phyloP scores from a whole-genome alignment of 1,140 invertebrate genomes.

The Gryllus bimaculatus region DNA sequence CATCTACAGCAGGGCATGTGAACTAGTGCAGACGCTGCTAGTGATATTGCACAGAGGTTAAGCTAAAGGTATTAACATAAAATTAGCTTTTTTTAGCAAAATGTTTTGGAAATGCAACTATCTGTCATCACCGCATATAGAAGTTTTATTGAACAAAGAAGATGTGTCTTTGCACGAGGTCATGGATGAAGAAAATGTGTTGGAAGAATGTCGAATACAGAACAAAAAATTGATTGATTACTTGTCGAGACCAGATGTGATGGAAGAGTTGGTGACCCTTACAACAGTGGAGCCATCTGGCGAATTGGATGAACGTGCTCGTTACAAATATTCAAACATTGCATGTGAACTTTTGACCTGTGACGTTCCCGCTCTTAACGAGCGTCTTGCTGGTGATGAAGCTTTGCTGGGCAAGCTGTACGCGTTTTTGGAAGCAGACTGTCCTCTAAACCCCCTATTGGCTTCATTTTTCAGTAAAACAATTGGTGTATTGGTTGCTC shows the following conservation, averaged over 20 bases:
- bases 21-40: neutral
- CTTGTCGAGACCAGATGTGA: slow-evolving; percentile 68
- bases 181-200: slow-evolving; percentile 87
- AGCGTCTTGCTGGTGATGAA: slow-evolving; percentile 69
- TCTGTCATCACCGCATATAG: slow-evolving; percentile 59
- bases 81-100: slow-evolving; percentile 28
- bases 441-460: slow-evolving; percentile 84
- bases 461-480: slow-evolving; percentile 95
- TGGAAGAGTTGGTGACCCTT: slow-evolving; percentile 76
- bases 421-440: slow-evolving; percentile 75
- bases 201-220: slow-evolving; percentile 89
- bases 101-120: slow-evolving; percentile 79
- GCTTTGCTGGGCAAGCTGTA: slow-evolving; percentile 74
- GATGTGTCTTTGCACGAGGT: slow-evolving; percentile 82
- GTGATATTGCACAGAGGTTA: neutral
- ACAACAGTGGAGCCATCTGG: slow-evolving; percentile 74
- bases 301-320: slow-evolving; percentile 62
- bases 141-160: slow-evolving; percentile 63
- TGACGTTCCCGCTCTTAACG: slow-evolving; percentile 75
- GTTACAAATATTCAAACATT: slow-evolving; percentile 86
- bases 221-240: slow-evolving; percentile 86
- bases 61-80: slow-evolving; percentile 2
- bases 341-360: slow-evolving; percentile 89
- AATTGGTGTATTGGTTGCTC: slow-evolving; percentile 72
- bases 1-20: slow-evolving; percentile 2